Conservation (phyloP, 2,797 vertebrate genomes). For the Hoplostethus mediterraneus region DNA sequence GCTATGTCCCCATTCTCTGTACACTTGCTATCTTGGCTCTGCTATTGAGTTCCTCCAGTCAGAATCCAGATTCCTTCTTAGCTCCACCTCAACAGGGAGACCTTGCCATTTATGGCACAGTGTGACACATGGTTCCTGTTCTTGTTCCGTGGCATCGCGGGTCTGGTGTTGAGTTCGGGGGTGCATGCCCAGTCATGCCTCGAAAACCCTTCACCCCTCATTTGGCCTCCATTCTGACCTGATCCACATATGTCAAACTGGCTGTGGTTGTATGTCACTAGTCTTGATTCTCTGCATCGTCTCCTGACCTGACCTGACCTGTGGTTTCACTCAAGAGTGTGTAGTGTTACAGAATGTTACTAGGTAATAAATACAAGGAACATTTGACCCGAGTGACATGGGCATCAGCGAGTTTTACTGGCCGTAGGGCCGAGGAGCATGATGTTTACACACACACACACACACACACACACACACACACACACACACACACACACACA, state of each 20-base stretch:
- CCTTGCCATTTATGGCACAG: constrained; percentile 1
- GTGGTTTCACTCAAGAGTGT: not conserved
- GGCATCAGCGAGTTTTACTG: not conserved
- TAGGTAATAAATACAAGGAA: constrained; percentile 6
- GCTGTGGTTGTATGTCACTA: constrained; percentile 17
- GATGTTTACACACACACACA: not conserved
- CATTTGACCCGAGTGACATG: constrained; percentile 18
- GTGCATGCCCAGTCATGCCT: not conserved
- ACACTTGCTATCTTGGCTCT: not conserved
- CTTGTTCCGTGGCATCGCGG: no score
- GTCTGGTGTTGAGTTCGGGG: no score
- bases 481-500: not conserved
- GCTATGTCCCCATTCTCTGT: not conserved
- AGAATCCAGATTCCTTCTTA: not conserved
- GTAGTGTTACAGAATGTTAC: constrained; percentile 16
- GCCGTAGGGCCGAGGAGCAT: not conserved
- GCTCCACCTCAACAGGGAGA: constrained; percentile 8
- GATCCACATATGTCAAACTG: constrained; percentile 27
- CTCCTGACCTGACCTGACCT: constrained; percentile 11
- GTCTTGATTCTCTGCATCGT: constrained; percentile 21
- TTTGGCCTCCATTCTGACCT: constrained; percentile 14
- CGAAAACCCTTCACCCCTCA: constrained; percentile 10
- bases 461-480: not conserved
- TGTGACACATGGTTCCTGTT: not conserved
- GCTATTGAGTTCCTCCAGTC: constrained; percentile 1